Conservation (phyloP, 2,113 vertebrate species). For the Equus przewalskii region DNA sequence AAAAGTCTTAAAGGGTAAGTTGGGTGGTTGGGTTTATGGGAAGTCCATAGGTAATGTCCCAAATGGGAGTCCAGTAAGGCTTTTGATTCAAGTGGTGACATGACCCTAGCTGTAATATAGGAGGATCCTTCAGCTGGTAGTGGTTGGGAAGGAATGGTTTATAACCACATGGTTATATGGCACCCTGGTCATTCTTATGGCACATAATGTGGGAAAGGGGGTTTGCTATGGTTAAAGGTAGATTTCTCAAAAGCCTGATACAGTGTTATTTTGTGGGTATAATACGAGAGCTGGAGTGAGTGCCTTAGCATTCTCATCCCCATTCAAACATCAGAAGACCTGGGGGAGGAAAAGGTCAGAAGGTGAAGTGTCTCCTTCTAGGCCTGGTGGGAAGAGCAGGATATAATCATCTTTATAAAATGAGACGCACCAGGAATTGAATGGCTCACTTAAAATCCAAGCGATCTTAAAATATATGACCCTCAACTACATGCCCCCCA, state of each 20-base stretch:
- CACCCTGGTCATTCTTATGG: background rate
- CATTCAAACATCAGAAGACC: background rate
- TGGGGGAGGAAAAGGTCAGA: background rate
- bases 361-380: background rate
- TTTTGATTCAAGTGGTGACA: background rate
- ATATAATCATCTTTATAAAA: conserved; percentile 51
- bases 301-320: background rate
- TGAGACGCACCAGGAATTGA: conserved; percentile 25
- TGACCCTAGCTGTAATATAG: background rate
- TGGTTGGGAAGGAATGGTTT: background rate
- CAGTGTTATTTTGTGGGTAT: background rate
- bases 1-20: background rate
- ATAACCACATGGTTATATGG: background rate
- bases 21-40: background rate
- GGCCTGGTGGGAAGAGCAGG: background rate
- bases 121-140: background rate
- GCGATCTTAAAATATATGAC: conserved; percentile 46
- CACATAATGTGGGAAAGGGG: background rate
- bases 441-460: conserved; percentile 60
- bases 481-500: background rate
- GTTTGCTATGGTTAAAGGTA: background rate
- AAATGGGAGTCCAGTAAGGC: background rate
- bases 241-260: background rate
- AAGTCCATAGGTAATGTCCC: background rate
- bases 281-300: background rate